Conservation (phyloP, 2,888 invertebrate species). For the Onthophagus sagittarius region DNA sequence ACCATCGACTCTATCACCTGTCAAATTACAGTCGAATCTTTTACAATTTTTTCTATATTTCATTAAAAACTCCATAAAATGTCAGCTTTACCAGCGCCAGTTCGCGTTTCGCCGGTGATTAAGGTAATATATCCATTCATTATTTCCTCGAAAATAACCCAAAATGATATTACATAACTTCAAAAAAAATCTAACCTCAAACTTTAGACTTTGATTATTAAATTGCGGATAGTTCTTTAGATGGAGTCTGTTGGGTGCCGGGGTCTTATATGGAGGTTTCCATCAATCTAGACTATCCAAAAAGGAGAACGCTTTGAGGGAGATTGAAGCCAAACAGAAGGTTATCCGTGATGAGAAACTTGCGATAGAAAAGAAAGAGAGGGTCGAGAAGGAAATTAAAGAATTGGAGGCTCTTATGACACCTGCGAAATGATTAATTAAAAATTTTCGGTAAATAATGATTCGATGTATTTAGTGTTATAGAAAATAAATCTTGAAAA, state of each 20-base stretch:
- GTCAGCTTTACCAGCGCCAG: constrained; percentile 59
- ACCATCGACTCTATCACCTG: not conserved
- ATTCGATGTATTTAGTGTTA: too few relatives aligned
- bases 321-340: constrained; percentile 65
- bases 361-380: constrained; percentile 66
- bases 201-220: not conserved
- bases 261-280: constrained; percentile 72
- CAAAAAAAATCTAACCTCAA: constrained; percentile 13
- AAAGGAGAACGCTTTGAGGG: constrained; percentile 62
- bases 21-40: not conserved
- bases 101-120: constrained; percentile 77
- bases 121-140: constrained; percentile 53
- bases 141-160: not conserved
- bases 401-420: constrained; percentile 40
- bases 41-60: not conserved
- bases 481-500: too few relatives aligned
- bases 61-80: constrained; percentile 29
- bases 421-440: not conserved
- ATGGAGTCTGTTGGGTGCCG: constrained; percentile 72
- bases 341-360: constrained; percentile 66
- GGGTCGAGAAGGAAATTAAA: constrained; percentile 51
- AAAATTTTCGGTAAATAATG: too few relatives aligned
- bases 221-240: constrained; percentile 64
- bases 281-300: constrained; percentile 66
- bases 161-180: constrained; percentile 17